Conservation (phyloP, 2,797 vertebrate species). For the Buphagus erythrorhynchus region DNA sequence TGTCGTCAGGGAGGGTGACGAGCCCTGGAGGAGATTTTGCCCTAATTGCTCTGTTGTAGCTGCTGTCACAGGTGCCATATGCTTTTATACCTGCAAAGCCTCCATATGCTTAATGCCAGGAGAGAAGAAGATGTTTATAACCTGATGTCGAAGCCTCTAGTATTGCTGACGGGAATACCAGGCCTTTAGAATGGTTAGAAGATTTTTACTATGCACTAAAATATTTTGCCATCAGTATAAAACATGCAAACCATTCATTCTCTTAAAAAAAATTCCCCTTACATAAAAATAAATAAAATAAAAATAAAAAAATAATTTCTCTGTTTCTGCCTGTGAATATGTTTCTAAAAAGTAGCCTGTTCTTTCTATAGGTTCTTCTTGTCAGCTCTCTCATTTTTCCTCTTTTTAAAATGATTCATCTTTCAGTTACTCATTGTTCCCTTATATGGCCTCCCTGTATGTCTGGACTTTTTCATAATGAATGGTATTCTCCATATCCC, state of each 20-base stretch:
- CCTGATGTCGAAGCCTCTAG: background rate
- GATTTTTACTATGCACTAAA: background rate
- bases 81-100: background rate
- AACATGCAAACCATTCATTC: background rate
- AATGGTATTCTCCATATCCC: background rate
- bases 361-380: conserved; percentile 25
- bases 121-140: background rate
- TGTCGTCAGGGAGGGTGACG: background rate
- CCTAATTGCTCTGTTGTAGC: background rate
- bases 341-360: background rate
- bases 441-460: background rate
- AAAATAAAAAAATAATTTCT: conserved; percentile 24
- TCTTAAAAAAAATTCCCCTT: background rate
- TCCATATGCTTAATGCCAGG: background rate
- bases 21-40: background rate
- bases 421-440: conserved; percentile 22
- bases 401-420: background rate
- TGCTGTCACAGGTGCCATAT: background rate
- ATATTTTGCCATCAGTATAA: background rate
- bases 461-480: background rate
- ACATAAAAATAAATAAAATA: too few species aligned
- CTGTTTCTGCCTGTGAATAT: background rate
- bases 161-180: background rate
- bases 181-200: background rate
- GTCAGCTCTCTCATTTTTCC: background rate